These are phyloP conservation scores for Leptinotarsa haldemani DNA, from an alignment of 2,888 invertebrate genomes.

Conservation along the genomic window DNA sequence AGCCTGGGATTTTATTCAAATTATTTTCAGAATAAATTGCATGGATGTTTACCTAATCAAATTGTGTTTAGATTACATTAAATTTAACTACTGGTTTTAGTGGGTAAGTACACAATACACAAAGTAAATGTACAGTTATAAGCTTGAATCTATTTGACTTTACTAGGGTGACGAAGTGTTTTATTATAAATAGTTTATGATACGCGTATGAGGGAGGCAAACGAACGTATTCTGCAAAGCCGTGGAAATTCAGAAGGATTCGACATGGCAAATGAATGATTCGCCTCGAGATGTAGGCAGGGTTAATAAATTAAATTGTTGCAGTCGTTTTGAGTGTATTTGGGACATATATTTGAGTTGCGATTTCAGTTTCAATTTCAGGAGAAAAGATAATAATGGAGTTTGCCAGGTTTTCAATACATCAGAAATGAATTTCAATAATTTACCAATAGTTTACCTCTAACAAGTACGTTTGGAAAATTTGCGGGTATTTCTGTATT, in stretches of 20 bases:
- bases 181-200: slow-evolving; percentile 50
- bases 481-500: no score
- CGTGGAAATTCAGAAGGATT: slow-evolving; percentile 3
- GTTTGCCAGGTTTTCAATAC: no score
- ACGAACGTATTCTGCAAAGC: neutral
- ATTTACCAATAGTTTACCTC: no score
- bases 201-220: slow-evolving; percentile 18
- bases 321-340: neutral
- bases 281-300: neutral
- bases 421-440: no score
- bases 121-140: slow-evolving; percentile 52
- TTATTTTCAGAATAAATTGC: slow-evolving; percentile 50
- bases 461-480: no score
- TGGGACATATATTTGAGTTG: neutral
- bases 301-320: slow-evolving; percentile 3
- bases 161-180: slow-evolving; percentile 51
- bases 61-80: slow-evolving; percentile 56
- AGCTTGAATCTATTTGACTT: slow-evolving; percentile 54
- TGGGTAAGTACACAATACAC: slow-evolving; percentile 51
- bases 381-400: no score
- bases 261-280: slow-evolving; percentile 10
- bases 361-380: no score
- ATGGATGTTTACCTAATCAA: slow-evolving; percentile 56
- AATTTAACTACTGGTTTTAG: slow-evolving; percentile 56
- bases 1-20: slow-evolving; percentile 40